Evolutionary conservation across 2,888 invertebrate species (phyloP), one percentile per base, ranked within the genome.

Genomic region (Melangyna quadrimaculata): DNA sequence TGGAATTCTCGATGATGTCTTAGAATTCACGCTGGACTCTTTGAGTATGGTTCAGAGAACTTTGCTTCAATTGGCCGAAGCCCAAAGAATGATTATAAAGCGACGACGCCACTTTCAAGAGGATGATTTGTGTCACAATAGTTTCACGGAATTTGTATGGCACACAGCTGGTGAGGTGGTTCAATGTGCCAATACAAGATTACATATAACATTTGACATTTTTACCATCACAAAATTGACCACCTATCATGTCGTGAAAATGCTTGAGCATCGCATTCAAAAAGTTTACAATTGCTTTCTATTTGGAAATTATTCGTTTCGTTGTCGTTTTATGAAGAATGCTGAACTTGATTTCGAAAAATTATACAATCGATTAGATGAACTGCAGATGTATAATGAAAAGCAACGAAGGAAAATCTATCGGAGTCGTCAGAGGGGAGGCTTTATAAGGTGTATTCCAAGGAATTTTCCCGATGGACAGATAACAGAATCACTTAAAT

Each of bases 261-360:
- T 91, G 86, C 84, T 91, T 10, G 91, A 91, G 69, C 90, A 90
- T 75, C 90, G 91, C 0, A 89, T 91, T 63, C 90, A 91, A 70
- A 87, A 90, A 48, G 75, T 91, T 2, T 90, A 89, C 37, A 91
- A 91, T 70, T 91, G 91, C 48, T 89, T 91, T 19, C 61, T 89
- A 3, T 89, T 89, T 48, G 89, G 89, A 3, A 89, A 88, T 17
- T 89, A 89, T 77, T 87, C 88, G 69, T 88, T 90, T 24, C 88
- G 90, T 43, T 91, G 91, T 75, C 88, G 88, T 14, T 91, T 91
- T 88, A 79, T 91, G 0, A 79, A 88, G 6, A 87, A 89, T 59
- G 88, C 89, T 6, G 91, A 91, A 4, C 61, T 55, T 1, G 91
- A 91, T 77, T 91, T 92, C 27, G 88, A 89, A 69, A 67, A 86